Evolutionary conservation across 23 tunicate genomes (phyloP), one percentile per base, ranked within the genome.

Genomic region (Trididemnum miniatum): DNA sequence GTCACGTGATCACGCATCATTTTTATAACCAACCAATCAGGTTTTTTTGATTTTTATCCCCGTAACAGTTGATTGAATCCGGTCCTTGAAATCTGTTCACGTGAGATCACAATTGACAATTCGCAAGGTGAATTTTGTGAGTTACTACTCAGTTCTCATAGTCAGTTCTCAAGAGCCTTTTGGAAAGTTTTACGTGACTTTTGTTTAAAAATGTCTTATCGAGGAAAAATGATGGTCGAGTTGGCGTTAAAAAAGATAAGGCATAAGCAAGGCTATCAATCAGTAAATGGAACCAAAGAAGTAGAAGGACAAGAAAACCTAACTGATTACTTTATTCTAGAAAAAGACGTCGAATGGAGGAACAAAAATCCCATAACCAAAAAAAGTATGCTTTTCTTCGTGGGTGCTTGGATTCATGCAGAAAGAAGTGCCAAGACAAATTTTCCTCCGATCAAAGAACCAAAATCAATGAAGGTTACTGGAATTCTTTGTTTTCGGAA

Each of bases 311-410:
- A 62, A 22, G 29, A n/a, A 62, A 12, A n/a, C n/a, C n/a, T n/a
- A n/a, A n/a, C n/a, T n/a, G n/a, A n/a, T n/a, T n/a, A n/a, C n/a
- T n/a, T 62, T 12, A 62, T 62, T 62, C 29, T n/a, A 62, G 67
- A 62, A 62, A 62, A 24, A 62, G 67, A 62, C 67, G 67, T 62
- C 67, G 54, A 62, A 62, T 62, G 15, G 67, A 62, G n/a, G 28
- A 24, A 20, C n/a, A 62, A 26, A 62, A 12, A 26, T 22, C 67
- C n/a, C 67, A 62, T n/a, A 62, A 62, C 26, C 15, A 62, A 62
- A 26, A 62, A 3, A 62, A 62, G 67, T 62, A 62, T 24, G 5
- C 67, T 12, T 26, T 62, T 26, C 67, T 62, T 5, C 15, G n/a
- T 26, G 26, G 67, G n/a, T 62, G 67, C 67, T 12, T 12, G 26